Base-by-base conservation (phyloP, 2,113 vertebrate species). In the Ochotona curzoniae region DNA sequence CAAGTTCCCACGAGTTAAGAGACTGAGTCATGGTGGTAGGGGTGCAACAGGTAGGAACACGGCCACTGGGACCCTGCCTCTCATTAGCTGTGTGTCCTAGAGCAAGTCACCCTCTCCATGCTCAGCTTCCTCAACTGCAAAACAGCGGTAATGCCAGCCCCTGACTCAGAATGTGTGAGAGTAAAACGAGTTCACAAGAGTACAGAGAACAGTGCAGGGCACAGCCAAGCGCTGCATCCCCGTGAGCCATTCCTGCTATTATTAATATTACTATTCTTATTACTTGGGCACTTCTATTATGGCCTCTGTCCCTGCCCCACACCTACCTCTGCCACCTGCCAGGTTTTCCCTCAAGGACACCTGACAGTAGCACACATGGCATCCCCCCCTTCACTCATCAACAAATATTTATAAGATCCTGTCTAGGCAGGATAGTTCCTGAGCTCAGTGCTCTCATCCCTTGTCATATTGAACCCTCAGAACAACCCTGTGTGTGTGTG, bases 21-120 rank as follows among this genome's bases (percentile, higher is more conserved):
- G 32, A 15, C 5, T 28, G 54, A 7, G 30, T 0, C 0, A 5
- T 5, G 57, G 49, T 11, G 7, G 3, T 1, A 1, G 32, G 7
- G 18, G 32, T 28, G 11, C 23, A 20, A 49, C 18, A 3, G 32
- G 64, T 14, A 66, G 54, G n/a, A 30, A 57, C 2, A 14, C 13
- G 47, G 85, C 12, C 3, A 13, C 80, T 57, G 26, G 57, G 20
- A 8, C 15, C 47, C 63, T 12, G 23, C 11, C 18, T 14, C 79
- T 83, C 32, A 49, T 10, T 38, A 38, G 47, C 83, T 66, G 13
- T 54, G 88, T 64, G 85, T n/a, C 54, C 18, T 28, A 32, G 7
- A 47, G 61, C 70, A 35, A 35, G 21, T 44, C 60, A 11, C 49
- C 61, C 47, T 49, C 67, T 84, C 60, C 44, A 54, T 74, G 49